A percentile compares a stretch with the other conserved stretches of the same genome.
Evolutionary conservation across 2,797 vertebrate species (phyloP).

Genomic region (Chiroxiphia lanceolata): DNA sequence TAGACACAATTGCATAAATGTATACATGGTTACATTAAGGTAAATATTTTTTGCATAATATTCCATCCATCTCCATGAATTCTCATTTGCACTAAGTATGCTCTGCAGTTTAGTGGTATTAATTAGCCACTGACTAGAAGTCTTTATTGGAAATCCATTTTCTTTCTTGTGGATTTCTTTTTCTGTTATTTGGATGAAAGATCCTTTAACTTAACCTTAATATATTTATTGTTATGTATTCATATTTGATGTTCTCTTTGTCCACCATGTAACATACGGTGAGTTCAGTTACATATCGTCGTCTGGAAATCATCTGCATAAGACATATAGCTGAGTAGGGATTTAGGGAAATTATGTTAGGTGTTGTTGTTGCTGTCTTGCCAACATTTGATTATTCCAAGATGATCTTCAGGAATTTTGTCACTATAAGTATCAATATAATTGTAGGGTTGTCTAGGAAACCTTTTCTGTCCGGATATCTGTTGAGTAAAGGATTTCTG

Average conservation of each 20-base stretch:
- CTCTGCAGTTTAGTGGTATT: not conserved
- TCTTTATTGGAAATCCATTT: not conserved
- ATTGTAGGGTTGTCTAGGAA: conserved; percentile 33
- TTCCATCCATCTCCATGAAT: not conserved
- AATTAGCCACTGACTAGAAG: not conserved
- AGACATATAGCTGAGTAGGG: not conserved
- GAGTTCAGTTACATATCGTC: not conserved
- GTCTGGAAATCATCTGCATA: conserved; percentile 20
- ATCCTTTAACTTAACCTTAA: not conserved
- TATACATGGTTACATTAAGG: not conserved
- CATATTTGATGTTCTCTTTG: not conserved
- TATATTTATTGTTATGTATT: not conserved
- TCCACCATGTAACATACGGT: not conserved
- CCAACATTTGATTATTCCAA: conserved; percentile 5
- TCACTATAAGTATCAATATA: not conserved
- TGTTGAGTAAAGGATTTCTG: conserved; percentile 33
- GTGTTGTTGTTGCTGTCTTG: conserved; percentile 8
- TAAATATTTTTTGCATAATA: not conserved
- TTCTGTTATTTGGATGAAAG: not conserved
- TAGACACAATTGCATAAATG: not conserved
- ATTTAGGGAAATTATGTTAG: conserved; percentile 28
- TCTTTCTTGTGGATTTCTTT: not conserved
- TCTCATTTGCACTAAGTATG: not conserved
- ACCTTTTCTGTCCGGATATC: not conserved
- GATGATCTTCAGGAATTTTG: conserved; percentile 28